Evolutionary conservation across 2,888 invertebrate genomes (phyloP), one percentile per base, ranked within the genome.

Genomic region (Chromoteleia sp.): DNA sequence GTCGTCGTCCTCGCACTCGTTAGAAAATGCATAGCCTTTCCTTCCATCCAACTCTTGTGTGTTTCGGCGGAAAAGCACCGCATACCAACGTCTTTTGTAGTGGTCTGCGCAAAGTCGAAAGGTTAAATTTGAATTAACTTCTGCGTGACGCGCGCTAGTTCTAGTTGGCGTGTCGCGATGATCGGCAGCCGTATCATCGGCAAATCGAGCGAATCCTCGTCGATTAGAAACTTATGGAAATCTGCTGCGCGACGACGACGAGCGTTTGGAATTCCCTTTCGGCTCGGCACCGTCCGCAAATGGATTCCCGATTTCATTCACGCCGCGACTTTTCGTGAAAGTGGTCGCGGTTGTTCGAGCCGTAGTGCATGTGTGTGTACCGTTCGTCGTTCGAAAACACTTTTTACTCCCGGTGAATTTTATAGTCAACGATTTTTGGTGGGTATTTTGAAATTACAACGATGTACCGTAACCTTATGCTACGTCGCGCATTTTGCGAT

Each of bases 191-290:
- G 56, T 71, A 33, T 71, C 50, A 71, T 71, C 50, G 50, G 41
- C n/a, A 43, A 59, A 71, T 71, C 59, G 54, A 71, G 59, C 71
- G 50, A 48, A 59, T 71, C 58, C 17, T 45, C 25, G 25, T 14
- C 45, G 45, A 59, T 71, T 71, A 71, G 71, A 71, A 71, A 71
- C 33, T 43, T 17, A 50, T 59, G 59, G 71, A 71, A 71, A 71
- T 71, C 45, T 33, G 30, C 14, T 10, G 15, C 29, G 21, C 30
- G 41, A 19, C n/a, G 17, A 19, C n/a, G n/a, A n/a, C n/a, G 10
- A 54, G 12, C 45, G 14, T 19, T 33, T 33, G 29, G 17, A 43
- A 39, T 56, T 45, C 17, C 36, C 67, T 67, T 67, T 67, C 54
- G 45, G 45, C 15, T 45, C 50, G 12, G 12, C 12, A 21, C 29